A percentile compares a stretch with the other conserved stretches of the same genome.
These are phyloP conservation scores for Pammene fasciana DNA, from an alignment of 2,888 invertebrate genomes.

Conservation along the genomic window DNA sequence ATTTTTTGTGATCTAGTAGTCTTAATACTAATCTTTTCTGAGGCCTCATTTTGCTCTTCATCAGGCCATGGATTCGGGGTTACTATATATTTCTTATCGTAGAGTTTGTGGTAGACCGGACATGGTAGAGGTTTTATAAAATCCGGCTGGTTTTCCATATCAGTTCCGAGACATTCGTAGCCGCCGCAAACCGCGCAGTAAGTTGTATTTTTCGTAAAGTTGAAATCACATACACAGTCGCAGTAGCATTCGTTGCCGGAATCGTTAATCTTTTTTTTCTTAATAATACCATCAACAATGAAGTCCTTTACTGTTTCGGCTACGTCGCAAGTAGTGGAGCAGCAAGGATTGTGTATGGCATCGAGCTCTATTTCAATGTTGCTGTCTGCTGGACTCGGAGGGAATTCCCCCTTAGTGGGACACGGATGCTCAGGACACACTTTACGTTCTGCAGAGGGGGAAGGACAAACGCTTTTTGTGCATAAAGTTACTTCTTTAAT, in stretches of 20 bases:
- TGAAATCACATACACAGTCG: conserved; percentile 73
- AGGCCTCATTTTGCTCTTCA: conserved; percentile 50
- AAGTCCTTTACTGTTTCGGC: conserved; percentile 72
- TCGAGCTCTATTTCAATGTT: conserved; percentile 62
- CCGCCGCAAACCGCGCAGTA: conserved; percentile 77
- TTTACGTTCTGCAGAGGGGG: conserved; percentile 44
- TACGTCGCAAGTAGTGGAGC: conserved; percentile 68
- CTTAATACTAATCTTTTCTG: conserved; percentile 47
- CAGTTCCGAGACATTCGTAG: conserved; percentile 72
- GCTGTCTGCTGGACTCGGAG: conserved; percentile 73
- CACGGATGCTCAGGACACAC: conserved; percentile 57
- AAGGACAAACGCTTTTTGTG: conserved; percentile 62
- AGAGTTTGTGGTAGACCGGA: conserved; percentile 74
- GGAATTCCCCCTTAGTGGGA: conserved; percentile 47
- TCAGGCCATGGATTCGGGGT: conserved; percentile 68
- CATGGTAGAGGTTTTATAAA: conserved; percentile 72
- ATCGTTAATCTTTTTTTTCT: conserved; percentile 51
- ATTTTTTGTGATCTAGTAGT: conserved; percentile 50
- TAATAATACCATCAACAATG: conserved; percentile 59
- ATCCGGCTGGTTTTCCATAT: conserved; percentile 65
- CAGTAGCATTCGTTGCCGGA: conserved; percentile 71
- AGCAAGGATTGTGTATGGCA: conserved; percentile 70
- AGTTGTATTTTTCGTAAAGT: conserved; percentile 69
- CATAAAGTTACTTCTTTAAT: conserved; percentile 57
- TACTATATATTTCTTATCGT: conserved; percentile 66